These are phyloP conservation scores for Crossocerus cetratus DNA, from an alignment of 2,888 invertebrate genomes.

Conservation along the genomic window DNA sequence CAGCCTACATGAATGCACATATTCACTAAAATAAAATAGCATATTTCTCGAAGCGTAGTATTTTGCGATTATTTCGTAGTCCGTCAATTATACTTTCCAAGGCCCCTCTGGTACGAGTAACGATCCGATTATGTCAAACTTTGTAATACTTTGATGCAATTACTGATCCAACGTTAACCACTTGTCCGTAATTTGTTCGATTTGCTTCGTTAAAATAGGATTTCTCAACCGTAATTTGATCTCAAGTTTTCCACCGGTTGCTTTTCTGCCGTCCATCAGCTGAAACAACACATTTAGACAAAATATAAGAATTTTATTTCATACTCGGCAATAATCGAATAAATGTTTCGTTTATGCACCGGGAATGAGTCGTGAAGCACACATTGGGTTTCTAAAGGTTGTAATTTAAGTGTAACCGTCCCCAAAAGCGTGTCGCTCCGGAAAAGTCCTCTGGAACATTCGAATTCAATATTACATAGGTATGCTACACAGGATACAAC, in stretches of 20 bases:
- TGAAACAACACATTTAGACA: constrained; percentile 70
- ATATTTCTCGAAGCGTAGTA: neutral
- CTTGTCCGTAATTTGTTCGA: constrained; percentile 92
- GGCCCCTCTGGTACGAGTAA: constrained; percentile 15
- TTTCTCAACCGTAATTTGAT: constrained; percentile 91
- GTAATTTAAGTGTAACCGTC: constrained; percentile 88
- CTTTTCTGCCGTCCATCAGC: constrained; percentile 93
- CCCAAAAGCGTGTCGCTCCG: constrained; percentile 92
- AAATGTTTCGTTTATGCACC: constrained; percentile 81
- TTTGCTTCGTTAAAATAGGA: constrained; percentile 92
- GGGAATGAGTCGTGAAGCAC: constrained; percentile 95
- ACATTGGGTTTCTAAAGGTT: constrained; percentile 92
- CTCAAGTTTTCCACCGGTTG: constrained; percentile 93
- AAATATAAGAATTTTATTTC: constrained; percentile 45
- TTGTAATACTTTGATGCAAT: constrained; percentile 37
- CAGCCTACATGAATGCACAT: neutral
- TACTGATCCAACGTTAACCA: constrained; percentile 92
- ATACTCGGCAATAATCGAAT: neutral
- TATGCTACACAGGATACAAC: constrained; percentile 3
- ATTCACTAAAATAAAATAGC: constrained; percentile 1
- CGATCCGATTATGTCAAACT: constrained; percentile 13
- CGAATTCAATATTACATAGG: neutral
- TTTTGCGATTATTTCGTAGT: constrained; percentile 12
- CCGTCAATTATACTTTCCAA: constrained; percentile 23
- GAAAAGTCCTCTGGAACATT: constrained; percentile 90